phyloP scores from a whole-genome alignment of 2,113 vertebrate species.

The Pontoporia blainvillei region DNA sequence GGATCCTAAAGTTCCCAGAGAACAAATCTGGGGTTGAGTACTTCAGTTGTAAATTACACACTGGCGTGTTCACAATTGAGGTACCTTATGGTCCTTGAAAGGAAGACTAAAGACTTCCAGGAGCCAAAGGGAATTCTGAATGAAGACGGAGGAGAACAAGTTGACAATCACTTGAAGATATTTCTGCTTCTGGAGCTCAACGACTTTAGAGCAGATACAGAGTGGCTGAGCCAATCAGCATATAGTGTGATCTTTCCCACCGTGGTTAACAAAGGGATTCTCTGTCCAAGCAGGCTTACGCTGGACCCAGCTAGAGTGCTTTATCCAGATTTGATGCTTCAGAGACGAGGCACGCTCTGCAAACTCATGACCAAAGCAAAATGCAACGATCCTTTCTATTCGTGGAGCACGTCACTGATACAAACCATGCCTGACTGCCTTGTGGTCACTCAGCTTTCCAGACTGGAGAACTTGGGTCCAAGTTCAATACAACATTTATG shows the following conservation, averaged over 20 bases:
- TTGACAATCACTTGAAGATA: accelerated
- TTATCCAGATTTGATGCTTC: not conserved
- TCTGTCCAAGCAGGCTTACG: not conserved
- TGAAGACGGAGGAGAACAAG: not conserved
- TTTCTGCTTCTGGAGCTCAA: not conserved
- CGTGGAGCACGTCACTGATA: accelerated
- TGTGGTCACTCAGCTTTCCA: not conserved
- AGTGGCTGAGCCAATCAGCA: not conserved
- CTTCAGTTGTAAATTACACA: not conserved
- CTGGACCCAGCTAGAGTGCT: not conserved
- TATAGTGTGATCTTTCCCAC: accelerated
- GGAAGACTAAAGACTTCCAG: not conserved
- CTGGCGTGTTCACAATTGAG: not conserved
- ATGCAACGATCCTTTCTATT: not conserved
- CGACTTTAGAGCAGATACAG: not conserved
- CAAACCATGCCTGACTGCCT: not conserved
- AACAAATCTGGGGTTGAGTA: not conserved
- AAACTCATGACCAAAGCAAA: not conserved
- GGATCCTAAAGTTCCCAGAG: not conserved
- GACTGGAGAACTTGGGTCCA: not conserved
- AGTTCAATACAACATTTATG: not conserved
- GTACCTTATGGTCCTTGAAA: not conserved
- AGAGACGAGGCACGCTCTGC: not conserved
- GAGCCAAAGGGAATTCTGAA: not conserved
- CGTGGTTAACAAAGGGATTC: not conserved